Evolutionary conservation across 2,797 vertebrate genomes (phyloP), one percentile per base, ranked within the genome.

Genomic region (Hyperoplus immaculatus): DNA sequence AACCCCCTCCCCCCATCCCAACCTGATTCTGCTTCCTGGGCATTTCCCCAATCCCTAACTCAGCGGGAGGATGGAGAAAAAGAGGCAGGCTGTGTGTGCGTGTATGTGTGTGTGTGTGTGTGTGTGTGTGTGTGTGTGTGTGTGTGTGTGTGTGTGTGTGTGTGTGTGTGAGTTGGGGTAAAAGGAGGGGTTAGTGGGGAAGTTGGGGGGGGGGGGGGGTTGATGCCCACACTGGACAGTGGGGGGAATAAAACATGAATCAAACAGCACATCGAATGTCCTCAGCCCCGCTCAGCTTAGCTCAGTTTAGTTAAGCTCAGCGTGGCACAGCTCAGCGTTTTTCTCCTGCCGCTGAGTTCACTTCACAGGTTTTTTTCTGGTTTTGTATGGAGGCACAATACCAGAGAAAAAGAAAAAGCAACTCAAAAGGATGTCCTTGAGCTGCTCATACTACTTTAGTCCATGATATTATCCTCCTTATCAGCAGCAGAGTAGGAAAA

Each of bases 351-450:
- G 83, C 90, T 87, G 85, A 88, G 67, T 85, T 87, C 80, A 87
- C 82, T 83, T 76, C 63, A 73, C 55, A 82, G 85, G 61, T 80
- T 77, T 60, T 82, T 86, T 66, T 67, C 71, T 78, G 29, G 29
- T 85, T 72, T 62, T 66, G 16, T 80, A 84, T 78, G 85, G 62
- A 76, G 75, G 82, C 83, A 88, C 77, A 82, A 82, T 72, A 77
- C 29, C 29, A 29, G 29, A 29, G 29, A 29, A 65, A 79, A 75
- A 73, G 77, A 74, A 72, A 77, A 69, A 57, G 54, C 65, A 88
- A 66, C 77, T 89, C 72, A 86, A 87, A 91, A 89, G 81, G 83
- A 84, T 81, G 92, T 92, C 93, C 93, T 94, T 93, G 90, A 94
- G 93, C 85, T 81, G 88, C 85, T 91, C 91, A 82, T 85, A 78